Evolutionary conservation across 2,888 invertebrate genomes (phyloP).

Genomic region (Ophraella communa): DNA sequence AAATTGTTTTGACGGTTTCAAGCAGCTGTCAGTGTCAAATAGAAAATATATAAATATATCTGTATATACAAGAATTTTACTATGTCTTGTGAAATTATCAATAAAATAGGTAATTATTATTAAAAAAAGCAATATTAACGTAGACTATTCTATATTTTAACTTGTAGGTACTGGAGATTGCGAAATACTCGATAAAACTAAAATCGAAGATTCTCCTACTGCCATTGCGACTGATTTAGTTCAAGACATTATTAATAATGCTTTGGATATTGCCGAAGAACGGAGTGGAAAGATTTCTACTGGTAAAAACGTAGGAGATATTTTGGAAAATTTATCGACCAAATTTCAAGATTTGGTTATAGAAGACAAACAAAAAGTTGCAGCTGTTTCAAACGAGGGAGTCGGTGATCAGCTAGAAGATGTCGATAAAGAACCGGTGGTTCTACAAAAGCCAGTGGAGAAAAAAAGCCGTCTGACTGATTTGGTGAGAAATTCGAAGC

Average conservation of each 20-base stretch:
- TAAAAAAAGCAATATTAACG: neutral
- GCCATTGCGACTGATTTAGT: conserved; percentile 52
- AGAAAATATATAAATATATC: conserved; percentile 5
- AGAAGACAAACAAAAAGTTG: conserved; percentile 26
- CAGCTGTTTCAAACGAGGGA: conserved; percentile 15
- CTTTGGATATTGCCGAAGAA: conserved; percentile 50
- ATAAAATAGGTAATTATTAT: conserved; percentile 32
- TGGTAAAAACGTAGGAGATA: conserved; percentile 42
- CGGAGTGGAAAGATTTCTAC: conserved; percentile 12
- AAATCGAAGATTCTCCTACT: conserved; percentile 37
- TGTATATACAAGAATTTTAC: conserved; percentile 7
- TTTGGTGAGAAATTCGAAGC: conserved; percentile 57
- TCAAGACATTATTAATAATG: conserved; percentile 56
- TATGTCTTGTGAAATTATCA: conserved; percentile 38
- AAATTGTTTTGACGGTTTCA: conserved; percentile 3
- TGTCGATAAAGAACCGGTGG: conserved; percentile 32
- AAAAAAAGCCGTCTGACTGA: conserved; percentile 59
- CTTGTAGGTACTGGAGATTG: conserved; percentile 46
- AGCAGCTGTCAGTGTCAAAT: neutral
- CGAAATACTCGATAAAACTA: conserved; percentile 32
- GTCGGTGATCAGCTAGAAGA: conserved; percentile 47
- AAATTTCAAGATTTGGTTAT: conserved; percentile 30
- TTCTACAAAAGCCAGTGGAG: conserved; percentile 53
- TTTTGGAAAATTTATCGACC: conserved; percentile 37
- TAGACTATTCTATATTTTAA: conserved; percentile 9